Conservation (phyloP, 2,797 vertebrate species). For the Pygocentrus nattereri region DNA sequence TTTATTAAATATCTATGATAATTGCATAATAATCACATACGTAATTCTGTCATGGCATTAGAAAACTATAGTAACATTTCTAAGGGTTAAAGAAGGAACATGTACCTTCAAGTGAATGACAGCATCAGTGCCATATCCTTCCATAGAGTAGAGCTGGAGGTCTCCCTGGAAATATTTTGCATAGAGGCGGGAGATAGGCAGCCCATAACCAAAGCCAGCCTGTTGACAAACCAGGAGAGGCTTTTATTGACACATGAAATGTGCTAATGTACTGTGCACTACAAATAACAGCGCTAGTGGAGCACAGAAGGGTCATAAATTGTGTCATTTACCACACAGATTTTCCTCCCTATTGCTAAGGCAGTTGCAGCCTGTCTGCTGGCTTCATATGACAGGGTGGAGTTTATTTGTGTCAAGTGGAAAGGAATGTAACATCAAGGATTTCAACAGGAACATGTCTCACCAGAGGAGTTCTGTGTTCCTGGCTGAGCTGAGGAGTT, state of each 20-base stretch:
- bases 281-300: conserved; percentile 31
- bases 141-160: conserved; percentile 96
- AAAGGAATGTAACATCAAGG: background rate
- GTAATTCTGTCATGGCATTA: too few species aligned
- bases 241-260: conserved; percentile 20
- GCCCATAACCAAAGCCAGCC: conserved; percentile 94
- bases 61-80: background rate
- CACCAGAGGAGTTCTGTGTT: conserved; percentile 85
- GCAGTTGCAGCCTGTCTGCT: conserved; percentile 1
- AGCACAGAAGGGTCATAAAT: conserved; percentile 20
- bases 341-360: background rate
- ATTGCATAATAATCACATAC: too few species aligned
- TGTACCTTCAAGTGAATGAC: conserved; percentile 93
- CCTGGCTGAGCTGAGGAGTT: conserved; percentile 82
- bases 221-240: conserved; percentile 61
- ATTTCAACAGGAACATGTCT: conserved; percentile 37
- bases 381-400: background rate
- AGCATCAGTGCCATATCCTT: conserved; percentile 91
- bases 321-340: background rate
- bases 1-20: too few species aligned
- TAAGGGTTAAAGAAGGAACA: background rate
- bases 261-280: background rate
- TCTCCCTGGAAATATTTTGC: conserved; percentile 98
- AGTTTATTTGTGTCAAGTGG: conserved; percentile 7
- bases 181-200: conserved; percentile 94